Base-by-base conservation (phyloP, 2,888 invertebrate genomes). In the Psococerastis gibbosa region DNA sequence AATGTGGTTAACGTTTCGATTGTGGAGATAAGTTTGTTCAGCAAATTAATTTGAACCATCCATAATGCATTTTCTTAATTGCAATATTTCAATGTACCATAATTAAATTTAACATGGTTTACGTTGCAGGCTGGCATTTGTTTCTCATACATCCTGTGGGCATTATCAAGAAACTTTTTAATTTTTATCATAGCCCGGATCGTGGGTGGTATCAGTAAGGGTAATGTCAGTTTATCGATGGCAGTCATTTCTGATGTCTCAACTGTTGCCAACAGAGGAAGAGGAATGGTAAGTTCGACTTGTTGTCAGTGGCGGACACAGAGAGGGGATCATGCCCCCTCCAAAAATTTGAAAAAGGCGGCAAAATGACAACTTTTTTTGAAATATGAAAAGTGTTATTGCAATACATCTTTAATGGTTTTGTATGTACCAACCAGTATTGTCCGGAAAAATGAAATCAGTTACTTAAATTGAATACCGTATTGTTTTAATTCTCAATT, bases 201-300 rank as follows among this genome's bases (percentile, higher is more conserved):
- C 52, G 68, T 97, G 49, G 95, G 95, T 11, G 97, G 98, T 1
- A 68, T 97, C 17, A 89, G 89, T 60, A 95, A 97, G 66, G 95
- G 94, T 18, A 98, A 97, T 62, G 83, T 98, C 11, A 89, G 89
- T 51, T 69, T 98, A 18, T 82, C 87, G 47, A 91, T 92, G 74
- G 92, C 97, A 2, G 78, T 97, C 45, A 83, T 97, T 31, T 79
- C 92, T 1, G 98, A 98, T 66, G 80, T 88, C 6, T 84, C 88
- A 2, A 74, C 78, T 47, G 69, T 76, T 42, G 76, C 78, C 54
- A 78, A 79, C n/a, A 71, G 95, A 54, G 88, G 88, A 31, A 79
- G 75, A 60, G 94, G 91, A 57, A 97, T 97, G 97, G 89, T 87
- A 66, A 63, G 55, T 51, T n/a, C n/a, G n/a, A n/a, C n/a, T n/a